Evolutionary conservation across 2,888 invertebrate genomes (phyloP).

Genomic region (Leucania comma): DNA sequence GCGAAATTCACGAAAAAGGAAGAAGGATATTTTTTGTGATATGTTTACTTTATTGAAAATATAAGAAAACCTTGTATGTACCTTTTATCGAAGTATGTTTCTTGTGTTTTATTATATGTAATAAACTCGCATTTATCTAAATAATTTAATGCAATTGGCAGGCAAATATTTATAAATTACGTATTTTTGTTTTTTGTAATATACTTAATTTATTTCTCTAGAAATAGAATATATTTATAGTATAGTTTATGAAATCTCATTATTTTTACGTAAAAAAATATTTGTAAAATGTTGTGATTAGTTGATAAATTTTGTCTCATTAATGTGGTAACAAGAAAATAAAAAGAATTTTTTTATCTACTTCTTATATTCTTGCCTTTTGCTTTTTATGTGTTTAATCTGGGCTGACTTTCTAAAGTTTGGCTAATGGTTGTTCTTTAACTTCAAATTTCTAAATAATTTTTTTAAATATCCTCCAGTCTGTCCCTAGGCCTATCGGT

Average conservation of each 20-base stretch:
- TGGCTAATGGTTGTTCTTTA: background rate
- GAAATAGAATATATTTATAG: background rate
- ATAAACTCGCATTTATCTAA: background rate
- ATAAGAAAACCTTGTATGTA: too few relatives aligned
- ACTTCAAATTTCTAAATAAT: background rate
- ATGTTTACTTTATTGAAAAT: too few relatives aligned
- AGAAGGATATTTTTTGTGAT: background rate
- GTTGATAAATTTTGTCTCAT: background rate
- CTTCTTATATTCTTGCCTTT: too few relatives aligned
- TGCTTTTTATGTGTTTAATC: background rate
- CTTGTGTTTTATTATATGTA: background rate
- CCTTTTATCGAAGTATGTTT: background rate
- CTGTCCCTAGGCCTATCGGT: too few relatives aligned
- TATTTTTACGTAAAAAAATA: background rate
- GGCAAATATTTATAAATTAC: background rate
- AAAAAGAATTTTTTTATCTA: background rate
- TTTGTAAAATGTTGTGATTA: constrained; percentile 19
- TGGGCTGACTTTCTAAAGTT: too few relatives aligned
- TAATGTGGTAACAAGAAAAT: constrained; percentile 2
- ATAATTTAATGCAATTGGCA: background rate
- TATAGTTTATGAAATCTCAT: background rate
- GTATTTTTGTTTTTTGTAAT: background rate
- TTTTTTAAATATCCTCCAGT: too few relatives aligned
- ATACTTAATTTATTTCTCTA: background rate
- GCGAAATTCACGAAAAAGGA: too few relatives aligned